phyloP scores from a whole-genome alignment of 2,888 invertebrate genomes.

The Phanerotoma sp. region DNA sequence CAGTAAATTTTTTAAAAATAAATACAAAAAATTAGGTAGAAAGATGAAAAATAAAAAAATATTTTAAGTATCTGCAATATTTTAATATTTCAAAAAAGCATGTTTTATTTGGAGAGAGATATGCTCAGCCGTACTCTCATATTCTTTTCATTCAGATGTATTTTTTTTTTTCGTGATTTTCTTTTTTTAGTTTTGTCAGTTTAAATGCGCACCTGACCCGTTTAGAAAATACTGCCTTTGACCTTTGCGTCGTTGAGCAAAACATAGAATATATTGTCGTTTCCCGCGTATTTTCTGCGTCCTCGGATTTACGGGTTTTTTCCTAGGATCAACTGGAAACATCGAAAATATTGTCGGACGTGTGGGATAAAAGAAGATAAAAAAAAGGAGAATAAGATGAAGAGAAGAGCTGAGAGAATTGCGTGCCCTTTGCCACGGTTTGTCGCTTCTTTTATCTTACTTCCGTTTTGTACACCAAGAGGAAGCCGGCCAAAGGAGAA shows the following conservation, averaged over 20 bases:
- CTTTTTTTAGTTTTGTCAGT: not conserved
- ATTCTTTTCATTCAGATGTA: too few species aligned
- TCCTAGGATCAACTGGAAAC: slow-evolving; percentile 15
- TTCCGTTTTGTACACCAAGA: slow-evolving; percentile 7
- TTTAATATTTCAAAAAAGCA: too few species aligned
- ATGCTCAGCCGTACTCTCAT: too few species aligned
- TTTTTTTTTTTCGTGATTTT: not conserved
- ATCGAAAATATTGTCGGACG: slow-evolving; percentile 26
- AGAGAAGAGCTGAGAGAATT: slow-evolving; percentile 6
- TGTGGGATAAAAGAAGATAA: slow-evolving; percentile 2
- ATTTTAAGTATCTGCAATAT: too few species aligned
- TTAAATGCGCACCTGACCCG: slow-evolving; percentile 8
- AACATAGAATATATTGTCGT: slow-evolving; percentile 18
- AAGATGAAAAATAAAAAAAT: too few species aligned
- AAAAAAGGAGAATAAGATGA: slow-evolving; percentile 1
- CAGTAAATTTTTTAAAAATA: too few species aligned
- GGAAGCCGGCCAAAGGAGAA: slow-evolving; percentile 1
- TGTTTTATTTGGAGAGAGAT: too few species aligned
- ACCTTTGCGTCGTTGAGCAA: not conserved
- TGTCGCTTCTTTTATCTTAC: slow-evolving; percentile 12
- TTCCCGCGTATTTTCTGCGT: slow-evolving; percentile 12
- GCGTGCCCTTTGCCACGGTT: slow-evolving; percentile 11
- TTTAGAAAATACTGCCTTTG: slow-evolving; percentile 15
- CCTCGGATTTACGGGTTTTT: slow-evolving; percentile 15
- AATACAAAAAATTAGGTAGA: too few species aligned